phyloP scores from a whole-genome alignment of 2,113 vertebrate species.

The Labrus mixtus region DNA sequence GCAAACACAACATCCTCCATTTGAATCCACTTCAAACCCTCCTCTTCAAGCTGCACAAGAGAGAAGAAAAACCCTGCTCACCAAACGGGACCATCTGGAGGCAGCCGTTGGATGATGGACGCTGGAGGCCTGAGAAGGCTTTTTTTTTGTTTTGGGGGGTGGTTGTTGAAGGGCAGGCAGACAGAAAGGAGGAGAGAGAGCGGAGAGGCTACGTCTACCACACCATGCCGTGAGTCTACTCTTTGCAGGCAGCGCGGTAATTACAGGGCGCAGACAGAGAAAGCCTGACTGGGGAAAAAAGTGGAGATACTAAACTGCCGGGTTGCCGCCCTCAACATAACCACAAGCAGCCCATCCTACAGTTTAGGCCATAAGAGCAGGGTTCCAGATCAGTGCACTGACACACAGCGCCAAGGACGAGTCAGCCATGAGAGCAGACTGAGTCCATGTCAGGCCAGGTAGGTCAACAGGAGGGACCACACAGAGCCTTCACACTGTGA shows the following conservation, averaged over 20 bases:
- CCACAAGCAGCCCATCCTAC: constrained; percentile 67
- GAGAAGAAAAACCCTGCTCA: constrained; percentile 63
- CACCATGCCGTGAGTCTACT: constrained; percentile 67
- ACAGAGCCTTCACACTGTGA: not conserved
- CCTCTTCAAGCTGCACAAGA: constrained; percentile 46
- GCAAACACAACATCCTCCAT: constrained; percentile 54
- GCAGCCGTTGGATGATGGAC: constrained; percentile 66
- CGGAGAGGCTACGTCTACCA: constrained; percentile 36
- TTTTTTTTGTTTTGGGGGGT: constrained; percentile 6
- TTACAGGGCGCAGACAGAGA: constrained; percentile 78
- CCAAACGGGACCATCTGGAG: constrained; percentile 79
- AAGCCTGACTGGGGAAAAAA: constrained; percentile 61
- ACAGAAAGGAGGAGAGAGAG: constrained; percentile 5
- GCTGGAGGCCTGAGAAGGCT: constrained; percentile 58
- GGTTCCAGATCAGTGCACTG: constrained; percentile 61
- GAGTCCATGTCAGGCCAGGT: constrained; percentile 31
- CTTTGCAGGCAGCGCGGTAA: constrained; percentile 71
- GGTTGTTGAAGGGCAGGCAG: constrained; percentile 44
- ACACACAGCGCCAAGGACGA: constrained; percentile 41
- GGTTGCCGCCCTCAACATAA: constrained; percentile 77
- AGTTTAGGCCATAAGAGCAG: constrained; percentile 28
- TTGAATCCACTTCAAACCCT: constrained; percentile 67
- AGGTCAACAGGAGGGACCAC: constrained; percentile 20
- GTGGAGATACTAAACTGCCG: constrained; percentile 70
- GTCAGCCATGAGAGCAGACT: constrained; percentile 21